A percentile compares a stretch with the other conserved stretches of the same genome.
These are phyloP conservation scores for Drosophila kambysellisi DNA, from an alignment of 2,888 invertebrate genomes.

Conservation along the genomic window DNA sequence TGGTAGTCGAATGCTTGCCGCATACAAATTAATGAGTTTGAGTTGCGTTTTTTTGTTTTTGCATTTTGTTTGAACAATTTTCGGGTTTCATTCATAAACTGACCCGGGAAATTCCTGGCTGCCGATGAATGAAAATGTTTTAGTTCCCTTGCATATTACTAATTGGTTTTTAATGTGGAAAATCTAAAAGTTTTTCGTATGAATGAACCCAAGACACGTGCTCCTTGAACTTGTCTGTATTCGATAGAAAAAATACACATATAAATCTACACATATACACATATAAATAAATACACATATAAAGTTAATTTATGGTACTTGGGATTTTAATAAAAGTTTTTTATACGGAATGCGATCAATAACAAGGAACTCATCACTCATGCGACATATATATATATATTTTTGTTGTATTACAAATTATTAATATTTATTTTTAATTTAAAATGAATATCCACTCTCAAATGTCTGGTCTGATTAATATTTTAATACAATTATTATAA, in stretches of 20 bases:
- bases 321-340: not conserved
- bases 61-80: not conserved
- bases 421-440: not conserved
- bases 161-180: slow-evolving; percentile 72
- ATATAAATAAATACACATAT: not conserved
- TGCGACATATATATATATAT: not conserved
- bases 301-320: not conserved
- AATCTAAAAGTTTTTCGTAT: slow-evolving; percentile 15
- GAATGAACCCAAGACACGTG: slow-evolving; percentile 13
- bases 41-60: slow-evolving; percentile 13
- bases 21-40: slow-evolving; percentile 71
- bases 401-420: not conserved
- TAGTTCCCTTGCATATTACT: slow-evolving; percentile 27
- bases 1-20: slow-evolving; percentile 50
- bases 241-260: not conserved
- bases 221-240: not conserved
- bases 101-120: slow-evolving; percentile 58
- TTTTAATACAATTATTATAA: not conserved
- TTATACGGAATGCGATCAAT: not conserved
- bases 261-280: not conserved
- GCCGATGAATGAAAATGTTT: slow-evolving; percentile 60
- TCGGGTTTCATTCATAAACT: slow-evolving; percentile 65
- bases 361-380: not conserved
- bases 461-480: not conserved
- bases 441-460: not conserved